Percentiles rank a stretch among this genome's conserved stretches.
phyloP scores from a whole-genome alignment of 1,140 invertebrate genomes.

The Drosophila micromelanica region DNA sequence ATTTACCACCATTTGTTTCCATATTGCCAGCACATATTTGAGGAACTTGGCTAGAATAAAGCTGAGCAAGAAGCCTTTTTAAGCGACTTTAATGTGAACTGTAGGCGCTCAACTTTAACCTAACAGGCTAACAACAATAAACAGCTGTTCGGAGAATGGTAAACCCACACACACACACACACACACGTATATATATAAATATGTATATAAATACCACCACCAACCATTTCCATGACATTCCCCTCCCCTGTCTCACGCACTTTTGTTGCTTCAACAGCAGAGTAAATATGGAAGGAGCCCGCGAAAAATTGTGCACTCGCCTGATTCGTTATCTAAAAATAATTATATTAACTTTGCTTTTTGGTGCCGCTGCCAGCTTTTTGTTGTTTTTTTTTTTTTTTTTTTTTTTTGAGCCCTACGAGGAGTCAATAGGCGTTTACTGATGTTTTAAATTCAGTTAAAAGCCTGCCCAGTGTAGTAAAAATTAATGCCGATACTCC shows the following conservation, averaged over 20 bases:
- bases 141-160: constrained; percentile 5
- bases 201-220: background rate
- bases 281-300: constrained; percentile 27
- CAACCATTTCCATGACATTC: background rate
- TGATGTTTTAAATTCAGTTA: background rate
- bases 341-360: constrained; percentile 82
- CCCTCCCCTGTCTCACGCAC: constrained; percentile 16
- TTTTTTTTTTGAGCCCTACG: background rate
- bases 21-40: constrained; percentile 45
- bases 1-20: constrained; percentile 2
- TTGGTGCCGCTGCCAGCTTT: constrained; percentile 53
- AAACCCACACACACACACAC: background rate
- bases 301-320: constrained; percentile 74
- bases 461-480: constrained; percentile 1
- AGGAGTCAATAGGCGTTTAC: background rate
- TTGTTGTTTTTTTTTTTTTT: constrained; percentile 34
- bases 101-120: constrained; percentile 33
- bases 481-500: background rate
- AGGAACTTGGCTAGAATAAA: constrained; percentile 27
- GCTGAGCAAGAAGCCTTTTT: constrained; percentile 51
- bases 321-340: constrained; percentile 80
- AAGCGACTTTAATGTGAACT: constrained; percentile 49
- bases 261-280: constrained; percentile 45
- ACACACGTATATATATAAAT: background rate
- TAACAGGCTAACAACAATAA: constrained; percentile 18